Conservation (phyloP, 2,113 vertebrate species). For the Sciurus niger region DNA sequence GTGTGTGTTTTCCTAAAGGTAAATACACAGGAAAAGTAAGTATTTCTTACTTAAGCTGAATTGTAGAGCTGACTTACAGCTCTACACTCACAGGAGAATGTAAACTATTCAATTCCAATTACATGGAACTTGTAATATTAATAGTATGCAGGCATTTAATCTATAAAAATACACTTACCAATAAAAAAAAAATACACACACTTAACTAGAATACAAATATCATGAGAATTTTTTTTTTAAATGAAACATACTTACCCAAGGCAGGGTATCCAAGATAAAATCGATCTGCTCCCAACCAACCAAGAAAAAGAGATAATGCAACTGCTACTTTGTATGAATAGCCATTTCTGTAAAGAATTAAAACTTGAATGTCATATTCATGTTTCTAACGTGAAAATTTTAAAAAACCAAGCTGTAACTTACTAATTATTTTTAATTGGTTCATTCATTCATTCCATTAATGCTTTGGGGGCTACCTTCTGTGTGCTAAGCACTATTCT, state of each 20-base stretch:
- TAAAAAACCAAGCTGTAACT: slow-evolving; percentile 9
- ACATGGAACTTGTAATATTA: background rate
- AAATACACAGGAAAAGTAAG: background rate
- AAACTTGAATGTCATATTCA: slow-evolving; percentile 77
- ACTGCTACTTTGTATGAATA: slow-evolving; percentile 99
- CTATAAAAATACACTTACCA: background rate
- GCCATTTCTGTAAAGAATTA: slow-evolving; percentile 91
- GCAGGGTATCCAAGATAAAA: slow-evolving; percentile 99
- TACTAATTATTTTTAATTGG: slow-evolving; percentile 1
- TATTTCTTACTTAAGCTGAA: background rate
- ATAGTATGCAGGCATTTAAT: background rate
- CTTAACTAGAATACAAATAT: background rate
- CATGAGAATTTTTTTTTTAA: background rate
- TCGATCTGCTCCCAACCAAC: slow-evolving; percentile 98
- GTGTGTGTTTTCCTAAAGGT: background rate
- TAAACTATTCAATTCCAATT: background rate
- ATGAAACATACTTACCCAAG: slow-evolving; percentile 91
- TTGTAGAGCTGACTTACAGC: background rate
- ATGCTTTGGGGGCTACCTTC: background rate
- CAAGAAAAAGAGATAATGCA: slow-evolving; percentile 97
- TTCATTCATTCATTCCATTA: slow-evolving; percentile 28
- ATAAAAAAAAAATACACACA: background rate
- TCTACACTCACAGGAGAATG: background rate
- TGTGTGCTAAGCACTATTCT: background rate
- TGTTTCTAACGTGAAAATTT: slow-evolving; percentile 40